Evolutionary conservation across 2,888 invertebrate genomes (phyloP).

Genomic region (Sisyra nigra): DNA sequence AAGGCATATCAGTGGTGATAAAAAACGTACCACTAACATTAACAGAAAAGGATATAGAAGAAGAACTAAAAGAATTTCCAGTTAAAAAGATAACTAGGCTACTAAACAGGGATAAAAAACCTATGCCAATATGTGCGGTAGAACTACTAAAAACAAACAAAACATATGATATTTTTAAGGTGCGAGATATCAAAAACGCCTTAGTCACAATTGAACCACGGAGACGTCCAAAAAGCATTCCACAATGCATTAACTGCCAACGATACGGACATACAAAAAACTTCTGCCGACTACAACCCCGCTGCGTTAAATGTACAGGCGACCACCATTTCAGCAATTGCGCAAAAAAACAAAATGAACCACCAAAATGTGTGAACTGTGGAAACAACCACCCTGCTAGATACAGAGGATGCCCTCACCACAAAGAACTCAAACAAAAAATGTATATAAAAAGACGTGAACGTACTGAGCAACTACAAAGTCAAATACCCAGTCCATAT

Average conservation of each 20-base stretch:
- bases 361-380: not conserved
- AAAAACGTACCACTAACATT: not conserved
- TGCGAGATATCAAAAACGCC: not conserved
- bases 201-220: not conserved
- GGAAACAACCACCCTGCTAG: not conserved
- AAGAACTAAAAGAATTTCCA: not conserved
- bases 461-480: not conserved
- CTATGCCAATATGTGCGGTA: not conserved
- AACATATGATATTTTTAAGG: not conserved
- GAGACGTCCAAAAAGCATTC: not conserved
- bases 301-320: not conserved
- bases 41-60: not conserved
- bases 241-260: not conserved
- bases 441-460: not conserved
- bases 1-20: not conserved
- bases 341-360: not conserved
- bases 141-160: not conserved
- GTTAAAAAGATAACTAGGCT: not conserved
- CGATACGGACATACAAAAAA: slow-evolving; percentile 1
- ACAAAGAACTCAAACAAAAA: not conserved
- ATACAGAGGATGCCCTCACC: not conserved
- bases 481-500: not conserved
- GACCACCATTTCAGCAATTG: not conserved
- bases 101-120: not conserved
- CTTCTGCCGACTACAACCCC: not conserved